These are phyloP conservation scores for Dallia pectoralis DNA, from an alignment of 2,797 vertebrate species.

Conservation along the genomic window DNA sequence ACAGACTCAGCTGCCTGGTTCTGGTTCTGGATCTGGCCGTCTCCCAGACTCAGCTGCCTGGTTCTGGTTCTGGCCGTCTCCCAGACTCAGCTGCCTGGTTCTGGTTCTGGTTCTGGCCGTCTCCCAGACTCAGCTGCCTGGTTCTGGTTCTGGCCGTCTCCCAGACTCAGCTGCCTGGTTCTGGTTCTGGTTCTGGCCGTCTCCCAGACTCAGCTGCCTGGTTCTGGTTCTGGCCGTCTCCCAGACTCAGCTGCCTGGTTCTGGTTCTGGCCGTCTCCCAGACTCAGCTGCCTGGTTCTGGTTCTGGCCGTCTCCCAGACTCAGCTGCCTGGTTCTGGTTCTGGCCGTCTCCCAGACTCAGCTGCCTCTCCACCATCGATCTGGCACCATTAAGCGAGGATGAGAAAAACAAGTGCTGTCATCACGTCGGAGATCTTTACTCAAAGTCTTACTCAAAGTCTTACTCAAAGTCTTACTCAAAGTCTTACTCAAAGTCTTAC, in stretches of 20 bases:
- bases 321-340: constrained; percentile 49
- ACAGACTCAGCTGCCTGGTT: constrained; percentile 52
- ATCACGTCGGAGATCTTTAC: constrained; percentile 61
- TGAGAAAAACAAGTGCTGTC: constrained; percentile 67
- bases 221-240: too few relatives aligned
- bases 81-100: constrained; percentile 52
- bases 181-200: too few relatives aligned
- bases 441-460: constrained; percentile 43
- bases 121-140: constrained; percentile 50
- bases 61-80: too few relatives aligned
- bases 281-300: constrained; percentile 53
- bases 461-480: constrained; percentile 54
- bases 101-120: too few relatives aligned
- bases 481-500: constrained; percentile 35
- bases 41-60: constrained; percentile 50
- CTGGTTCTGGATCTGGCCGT: too few relatives aligned
- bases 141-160: too few relatives aligned
- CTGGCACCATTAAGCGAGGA: constrained; percentile 54
- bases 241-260: constrained; percentile 52
- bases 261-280: too few relatives aligned
- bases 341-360: constrained; percentile 49
- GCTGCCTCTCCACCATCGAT: constrained; percentile 59
- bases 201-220: constrained; percentile 50
- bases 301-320: constrained; percentile 51
- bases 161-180: constrained; percentile 52